Evolutionary conservation across 2,888 invertebrate species (phyloP), one percentile per base, ranked within the genome.

Genomic region (Drosophila putrida): DNA sequence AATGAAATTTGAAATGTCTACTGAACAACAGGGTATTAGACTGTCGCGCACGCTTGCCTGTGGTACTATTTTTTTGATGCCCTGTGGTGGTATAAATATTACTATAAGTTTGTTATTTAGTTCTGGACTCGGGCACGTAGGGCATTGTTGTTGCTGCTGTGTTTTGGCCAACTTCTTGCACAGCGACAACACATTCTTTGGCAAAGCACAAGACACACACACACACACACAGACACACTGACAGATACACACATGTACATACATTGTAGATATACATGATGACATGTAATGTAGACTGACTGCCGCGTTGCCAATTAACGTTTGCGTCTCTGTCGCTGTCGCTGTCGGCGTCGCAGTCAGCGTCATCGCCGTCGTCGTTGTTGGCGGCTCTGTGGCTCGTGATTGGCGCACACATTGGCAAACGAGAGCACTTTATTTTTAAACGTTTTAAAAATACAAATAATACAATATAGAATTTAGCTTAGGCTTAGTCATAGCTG

Each of bases 381-480:
- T 58, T 61, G 70, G 73, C 55, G 73, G 69, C 73, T 80, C 61
- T 63, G 69, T 60, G 70, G 80, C 85, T 89, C 80, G 89, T 85
- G 85, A 85, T 85, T 85, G 85, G 85, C 89, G 88, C 83, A 85
- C 70, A 89, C 83, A 78, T 85, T 88, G 85, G 78, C 89, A 89
- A 89, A 88, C 85, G 89, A 85, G 85, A 85, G 83, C 88, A 86
- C 81, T 85, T 85, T 85, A 85, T 85, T 85, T 85, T 86, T 85
- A 85, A 85, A 89, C 63, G 78, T 75, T 85, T 85, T 89, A 89
- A 89, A 85, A 85, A 85, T 88, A 85, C 74, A 64, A 78, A 77
- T n/a, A 20, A 20, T 81, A 58, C 47, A 59, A 53, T 57, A 57
- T 57, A 57, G 57, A 57, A 57, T 57, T 57, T 57, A 57, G 57